Evolutionary conservation across 2,113 vertebrate genomes (phyloP).

Genomic region (Colossoma macropomum): DNA sequence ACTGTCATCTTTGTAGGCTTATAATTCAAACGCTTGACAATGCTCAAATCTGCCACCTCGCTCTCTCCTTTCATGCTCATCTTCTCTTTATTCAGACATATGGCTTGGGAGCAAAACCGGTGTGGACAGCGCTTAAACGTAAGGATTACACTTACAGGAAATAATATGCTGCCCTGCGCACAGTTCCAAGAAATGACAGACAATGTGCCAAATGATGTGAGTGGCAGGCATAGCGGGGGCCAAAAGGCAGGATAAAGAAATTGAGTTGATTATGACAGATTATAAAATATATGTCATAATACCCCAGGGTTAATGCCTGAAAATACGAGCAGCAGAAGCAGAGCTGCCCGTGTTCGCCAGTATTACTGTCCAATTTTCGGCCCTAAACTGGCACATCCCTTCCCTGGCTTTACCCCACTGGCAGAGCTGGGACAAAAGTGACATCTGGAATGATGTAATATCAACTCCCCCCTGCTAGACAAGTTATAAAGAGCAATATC

Average conservation of each 20-base stretch:
- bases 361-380: constrained; percentile 62
- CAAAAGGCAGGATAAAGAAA: not conserved
- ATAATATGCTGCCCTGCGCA: not conserved
- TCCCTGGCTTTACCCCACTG: constrained; percentile 64
- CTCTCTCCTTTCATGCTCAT: not conserved
- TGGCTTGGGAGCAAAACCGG: not conserved
- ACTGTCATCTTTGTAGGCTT: not conserved
- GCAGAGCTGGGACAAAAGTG: constrained; percentile 63
- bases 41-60: not conserved
- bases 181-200: not conserved
- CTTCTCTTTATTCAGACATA: not conserved
- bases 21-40: not conserved
- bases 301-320: constrained; percentile 10
- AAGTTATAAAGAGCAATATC: constrained; percentile 81
- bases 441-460: constrained; percentile 79
- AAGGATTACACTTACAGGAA: not conserved
- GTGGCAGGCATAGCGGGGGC: not conserved
- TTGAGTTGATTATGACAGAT: constrained; percentile 29
- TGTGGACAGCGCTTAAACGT: not conserved
- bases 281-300: constrained; percentile 2
- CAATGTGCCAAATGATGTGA: not conserved
- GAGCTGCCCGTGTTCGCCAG: constrained; percentile 27
- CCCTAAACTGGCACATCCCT: constrained; percentile 54
- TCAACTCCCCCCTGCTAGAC: constrained; percentile 62
- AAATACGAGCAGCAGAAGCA: not conserved